phyloP scores from a whole-genome alignment of 2,113 vertebrate species.

The Onychostoma macrolepis region DNA sequence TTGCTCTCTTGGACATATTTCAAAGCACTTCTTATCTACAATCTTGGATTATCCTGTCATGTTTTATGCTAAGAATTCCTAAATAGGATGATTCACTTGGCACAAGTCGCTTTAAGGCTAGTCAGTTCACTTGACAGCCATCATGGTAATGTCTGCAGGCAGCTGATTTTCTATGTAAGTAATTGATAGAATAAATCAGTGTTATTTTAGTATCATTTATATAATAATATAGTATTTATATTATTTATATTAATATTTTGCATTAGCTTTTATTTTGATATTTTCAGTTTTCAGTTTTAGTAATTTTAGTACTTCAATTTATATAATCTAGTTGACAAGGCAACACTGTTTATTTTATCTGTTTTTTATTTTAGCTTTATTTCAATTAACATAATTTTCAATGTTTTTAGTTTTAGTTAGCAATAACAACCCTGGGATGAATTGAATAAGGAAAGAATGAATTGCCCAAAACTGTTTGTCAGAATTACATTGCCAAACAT shows the following conservation, averaged over 20 bases:
- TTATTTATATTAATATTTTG: background rate
- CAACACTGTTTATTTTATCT: background rate
- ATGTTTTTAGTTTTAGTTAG: background rate
- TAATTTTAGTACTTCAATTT: background rate
- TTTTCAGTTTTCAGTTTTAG: background rate
- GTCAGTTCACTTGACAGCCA: background rate
- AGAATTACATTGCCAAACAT: background rate
- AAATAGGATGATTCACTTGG: conserved; percentile 24
- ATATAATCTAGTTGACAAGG: background rate
- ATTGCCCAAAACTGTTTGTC: background rate
- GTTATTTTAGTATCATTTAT: background rate
- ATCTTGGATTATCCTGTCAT: background rate
- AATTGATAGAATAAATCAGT: background rate
- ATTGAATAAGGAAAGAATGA: background rate
- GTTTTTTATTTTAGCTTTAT: background rate
- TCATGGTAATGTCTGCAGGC: background rate
- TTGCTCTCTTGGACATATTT: background rate
- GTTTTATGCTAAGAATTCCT: background rate
- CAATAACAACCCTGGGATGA: background rate
- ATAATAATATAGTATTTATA: background rate
- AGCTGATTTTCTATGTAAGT: background rate
- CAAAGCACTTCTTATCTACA: background rate
- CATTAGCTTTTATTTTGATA: background rate
- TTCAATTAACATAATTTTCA: background rate
- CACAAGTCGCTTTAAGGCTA: background rate